Evolutionary conservation across 2,888 invertebrate genomes (phyloP), one percentile per base, ranked within the genome.

Genomic region (Andrena camellia): DNA sequence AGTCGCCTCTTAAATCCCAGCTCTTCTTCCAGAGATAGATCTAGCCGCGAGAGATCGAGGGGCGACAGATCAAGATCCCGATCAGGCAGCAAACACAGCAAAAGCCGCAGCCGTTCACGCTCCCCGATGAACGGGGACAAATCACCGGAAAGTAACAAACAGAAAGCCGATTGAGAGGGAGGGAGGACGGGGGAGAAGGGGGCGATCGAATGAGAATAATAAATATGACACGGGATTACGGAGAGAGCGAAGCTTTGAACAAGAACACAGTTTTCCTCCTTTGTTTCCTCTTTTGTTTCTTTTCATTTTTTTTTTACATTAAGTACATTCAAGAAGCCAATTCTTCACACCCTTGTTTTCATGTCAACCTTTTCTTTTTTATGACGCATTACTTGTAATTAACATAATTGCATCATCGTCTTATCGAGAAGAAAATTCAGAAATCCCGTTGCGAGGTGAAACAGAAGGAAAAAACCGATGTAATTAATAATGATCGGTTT

Each of bases 121-220:
- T 93, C 94, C 6, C 94, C 94, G n/a, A 94, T 94, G 93, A 94
- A 94, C 73, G 94, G 94, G 42, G 93, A 94, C 69, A 94, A 94
- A 86, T 94, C 94, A 2, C 94, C 94, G 23, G 92, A 93, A 63
- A 92, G 82, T 77, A 91, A 84, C 81, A 93, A 93, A 59, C 88
- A 90, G 60, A 93, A 94, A 84, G 93, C 90, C 78, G 94, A 94
- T 89, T 94, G 90, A 52, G 57, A 20, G 20, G 29, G 4, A 23
- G 50, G 8, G 17, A 63, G 35, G 23, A 35, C 35, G 68, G 26
- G 48, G 48, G 33, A 78, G 29, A n/a, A n/a, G 31, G 23, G 29
- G 60, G 31, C 26, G 60, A n/a, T 48, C 20, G 33, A 2, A 33
- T 5, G 48, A 26, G 17, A 13, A 26, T 26, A 17, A 3, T 23